These are phyloP conservation scores for Microtus obscurus DNA, from an alignment of 2,797 vertebrate species.

Conservation along the genomic window DNA sequence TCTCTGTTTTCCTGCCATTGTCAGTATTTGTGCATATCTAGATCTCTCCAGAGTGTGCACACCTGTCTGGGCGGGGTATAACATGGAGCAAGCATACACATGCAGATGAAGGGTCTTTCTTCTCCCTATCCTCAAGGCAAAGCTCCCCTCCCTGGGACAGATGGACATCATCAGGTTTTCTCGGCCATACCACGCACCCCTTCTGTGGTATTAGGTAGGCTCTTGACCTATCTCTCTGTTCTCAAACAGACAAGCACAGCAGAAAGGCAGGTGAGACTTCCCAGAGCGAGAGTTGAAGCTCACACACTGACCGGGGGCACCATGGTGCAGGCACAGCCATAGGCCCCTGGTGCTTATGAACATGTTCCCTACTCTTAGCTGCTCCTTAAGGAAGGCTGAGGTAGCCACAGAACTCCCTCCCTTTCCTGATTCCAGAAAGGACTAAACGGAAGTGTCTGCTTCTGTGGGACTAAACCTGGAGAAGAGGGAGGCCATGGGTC, in stretches of 20 bases:
- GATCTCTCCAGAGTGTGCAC: not conserved
- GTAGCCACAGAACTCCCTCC: too few relatives aligned
- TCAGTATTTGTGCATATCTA: not conserved
- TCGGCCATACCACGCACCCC: not conserved
- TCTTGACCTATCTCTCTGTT: not conserved
- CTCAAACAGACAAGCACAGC: not conserved
- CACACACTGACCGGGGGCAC: too few relatives aligned
- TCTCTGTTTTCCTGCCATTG: not conserved
- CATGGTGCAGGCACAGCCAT: too few relatives aligned
- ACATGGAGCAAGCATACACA: not conserved
- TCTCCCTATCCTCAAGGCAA: not conserved
- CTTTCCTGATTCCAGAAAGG: not conserved
- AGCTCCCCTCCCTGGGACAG: not conserved
- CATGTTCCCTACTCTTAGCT: too few relatives aligned
- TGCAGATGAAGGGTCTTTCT: not conserved
- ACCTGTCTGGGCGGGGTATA: not conserved
- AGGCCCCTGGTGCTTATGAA: not conserved
- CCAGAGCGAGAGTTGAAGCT: too few relatives aligned
- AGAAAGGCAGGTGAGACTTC: too few relatives aligned
- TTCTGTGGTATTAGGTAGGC: not conserved
- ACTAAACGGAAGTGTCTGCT: too few relatives aligned
- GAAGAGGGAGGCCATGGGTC: not conserved
- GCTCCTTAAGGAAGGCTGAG: not conserved
- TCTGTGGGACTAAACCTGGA: not conserved
- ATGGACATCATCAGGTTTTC: not conserved